Evolutionary conservation across 2,113 vertebrate genomes (phyloP), one percentile per base, ranked within the genome.

Genomic region (Cettia cetti): DNA sequence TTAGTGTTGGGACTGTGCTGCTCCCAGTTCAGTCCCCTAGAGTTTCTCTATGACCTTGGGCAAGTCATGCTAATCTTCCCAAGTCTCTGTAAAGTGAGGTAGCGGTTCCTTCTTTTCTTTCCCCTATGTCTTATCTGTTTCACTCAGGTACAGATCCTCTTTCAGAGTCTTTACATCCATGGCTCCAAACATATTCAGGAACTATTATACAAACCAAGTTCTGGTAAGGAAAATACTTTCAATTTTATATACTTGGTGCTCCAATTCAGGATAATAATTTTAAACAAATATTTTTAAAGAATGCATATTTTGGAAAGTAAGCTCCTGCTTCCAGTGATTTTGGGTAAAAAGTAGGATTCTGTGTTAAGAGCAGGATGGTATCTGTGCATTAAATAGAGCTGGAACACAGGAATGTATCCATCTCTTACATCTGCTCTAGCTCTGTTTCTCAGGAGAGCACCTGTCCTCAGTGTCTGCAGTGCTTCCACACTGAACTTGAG

Each of bases 361-460:
- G 17, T 64, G 37, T 53, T n/a, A 82, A 86, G 52, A 70, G 22
- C 47, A 78, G 85, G 56, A 42, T 91, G 49, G 33, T 47, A 26
- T 74, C 68, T 76, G 47, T 92, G 39, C 68, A 60, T 86, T 90
- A 82, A 96, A 89, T 17, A 82, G 45, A 82, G 59, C 82, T 95
- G 92, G 71, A 44, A 70, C 18, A 60, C 52, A 60, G 50, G 71
- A 93, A 42, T 37, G 13, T 60, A 84, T 92, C 60, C 44, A 64
- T 56, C 56, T 94, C 77, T 81, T 4, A 3, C 59, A 42, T 53
- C 90, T 92, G 64, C 44, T 90, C 35, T 15, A 52, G 70, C 61
- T 87, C 68, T 92, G 35, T 45, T 72, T 56, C 82, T 80, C 57
- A 22, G 33, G 20, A 76, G 4, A 10, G 30, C 23, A 66, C 23